Evolutionary conservation across 2,888 invertebrate species (phyloP).

Genomic region (Cetonia aurata): DNA sequence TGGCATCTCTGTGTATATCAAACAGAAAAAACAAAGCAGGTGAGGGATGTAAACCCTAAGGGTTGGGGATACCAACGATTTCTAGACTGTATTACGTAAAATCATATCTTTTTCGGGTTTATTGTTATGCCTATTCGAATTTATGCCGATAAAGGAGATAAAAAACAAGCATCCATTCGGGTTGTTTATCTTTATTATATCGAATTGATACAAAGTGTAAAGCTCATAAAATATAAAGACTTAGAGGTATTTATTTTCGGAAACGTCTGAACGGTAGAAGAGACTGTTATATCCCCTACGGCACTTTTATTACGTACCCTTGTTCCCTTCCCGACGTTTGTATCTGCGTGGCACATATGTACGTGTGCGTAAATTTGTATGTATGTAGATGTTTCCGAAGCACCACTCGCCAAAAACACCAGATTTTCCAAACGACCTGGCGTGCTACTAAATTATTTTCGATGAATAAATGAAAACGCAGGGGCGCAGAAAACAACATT

Average conservation of each 20-base stretch:
- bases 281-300: slow-evolving; percentile 52
- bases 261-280: slow-evolving; percentile 38
- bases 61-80: slow-evolving; percentile 17
- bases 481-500: slow-evolving; percentile 50
- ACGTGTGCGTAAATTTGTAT: slow-evolving; percentile 1
- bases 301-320: slow-evolving; percentile 56
- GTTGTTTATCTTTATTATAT: slow-evolving; percentile 45
- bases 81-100: slow-evolving; percentile 33
- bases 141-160: slow-evolving; percentile 38
- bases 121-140: slow-evolving; percentile 43
- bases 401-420: slow-evolving; percentile 49
- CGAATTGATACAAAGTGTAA: slow-evolving; percentile 45
- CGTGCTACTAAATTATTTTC: slow-evolving; percentile 59
- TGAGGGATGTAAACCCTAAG: slow-evolving; percentile 3
- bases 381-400: slow-evolving; percentile 17
- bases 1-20: too few relatives aligned
- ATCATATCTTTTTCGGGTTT: slow-evolving; percentile 39
- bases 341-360: slow-evolving; percentile 27
- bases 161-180: slow-evolving; percentile 42
- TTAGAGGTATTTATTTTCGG: slow-evolving; percentile 48
- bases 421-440: slow-evolving; percentile 59
- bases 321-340: slow-evolving; percentile 49
- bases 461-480: slow-evolving; percentile 61
- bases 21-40: neutral
- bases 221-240: slow-evolving; percentile 48